These are phyloP conservation scores for Himalopsyche kuldschensis DNA, from an alignment of 2,888 invertebrate species.

Conservation along the genomic window DNA sequence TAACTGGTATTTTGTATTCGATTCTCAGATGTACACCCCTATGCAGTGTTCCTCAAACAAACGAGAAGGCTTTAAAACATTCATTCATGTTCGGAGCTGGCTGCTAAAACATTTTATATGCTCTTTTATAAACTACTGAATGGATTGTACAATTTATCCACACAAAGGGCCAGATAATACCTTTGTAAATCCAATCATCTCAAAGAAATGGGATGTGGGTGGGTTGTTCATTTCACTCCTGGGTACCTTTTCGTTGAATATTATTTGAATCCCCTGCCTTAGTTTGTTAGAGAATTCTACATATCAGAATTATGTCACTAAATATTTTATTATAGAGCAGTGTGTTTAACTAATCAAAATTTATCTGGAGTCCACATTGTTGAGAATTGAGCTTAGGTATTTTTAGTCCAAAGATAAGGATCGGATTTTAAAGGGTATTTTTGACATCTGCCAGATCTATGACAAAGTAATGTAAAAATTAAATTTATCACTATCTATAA, in stretches of 20 bases:
- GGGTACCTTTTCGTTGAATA: background rate
- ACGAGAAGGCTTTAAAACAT: background rate
- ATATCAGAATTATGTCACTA: background rate
- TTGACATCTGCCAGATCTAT: no score
- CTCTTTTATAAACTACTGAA: constrained; percentile 9
- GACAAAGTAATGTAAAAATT: no score
- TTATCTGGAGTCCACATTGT: no score
- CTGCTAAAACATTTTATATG: background rate
- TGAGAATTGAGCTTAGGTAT: no score
- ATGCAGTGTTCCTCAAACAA: background rate
- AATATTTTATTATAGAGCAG: no score
- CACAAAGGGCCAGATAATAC: constrained; percentile 21
- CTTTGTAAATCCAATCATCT: constrained; percentile 25
- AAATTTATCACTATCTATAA: no score
- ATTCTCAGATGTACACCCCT: no score
- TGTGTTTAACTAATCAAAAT: no score
- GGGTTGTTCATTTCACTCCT: background rate
- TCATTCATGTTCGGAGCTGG: background rate
- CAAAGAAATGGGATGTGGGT: constrained; percentile 23
- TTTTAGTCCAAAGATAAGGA: no score
- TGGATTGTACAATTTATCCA: constrained; percentile 17
- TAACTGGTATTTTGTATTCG: no score
- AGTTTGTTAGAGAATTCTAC: background rate
- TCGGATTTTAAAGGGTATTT: no score
- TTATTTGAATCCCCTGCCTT: background rate